A percentile compares a stretch with the other conserved stretches of the same genome.
phyloP scores from a whole-genome alignment of 2,797 vertebrate genomes.

The Tarsius wallacei region DNA sequence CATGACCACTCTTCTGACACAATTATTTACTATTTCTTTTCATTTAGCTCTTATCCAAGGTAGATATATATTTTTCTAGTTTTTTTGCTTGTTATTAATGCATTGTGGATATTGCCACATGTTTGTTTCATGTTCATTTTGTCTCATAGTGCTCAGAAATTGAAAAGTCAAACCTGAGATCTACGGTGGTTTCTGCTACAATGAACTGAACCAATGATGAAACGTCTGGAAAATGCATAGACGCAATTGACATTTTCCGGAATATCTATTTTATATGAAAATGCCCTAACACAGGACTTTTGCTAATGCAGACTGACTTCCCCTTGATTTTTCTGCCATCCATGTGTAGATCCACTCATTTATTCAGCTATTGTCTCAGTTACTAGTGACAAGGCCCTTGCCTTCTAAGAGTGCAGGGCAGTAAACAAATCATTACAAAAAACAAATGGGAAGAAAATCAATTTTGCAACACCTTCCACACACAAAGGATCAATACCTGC shows the following conservation, averaged over 20 bases:
- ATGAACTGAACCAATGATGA: neutral
- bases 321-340: neutral
- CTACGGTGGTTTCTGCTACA: neutral
- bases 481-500: neutral
- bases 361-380: neutral
- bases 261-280: neutral
- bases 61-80: neutral
- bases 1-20: neutral
- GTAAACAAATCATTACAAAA: neutral
- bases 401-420: neutral
- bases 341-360: neutral
- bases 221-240: neutral
- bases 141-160: neutral
- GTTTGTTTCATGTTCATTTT: neutral
- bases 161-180: neutral
- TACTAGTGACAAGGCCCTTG: no score
- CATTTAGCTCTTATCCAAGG: slow-evolving; percentile 14
- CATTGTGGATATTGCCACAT: neutral
- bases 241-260: neutral
- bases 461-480: neutral
- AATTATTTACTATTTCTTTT: neutral
- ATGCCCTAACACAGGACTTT: neutral
- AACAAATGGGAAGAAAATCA: neutral
- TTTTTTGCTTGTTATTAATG: neutral
- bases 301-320: neutral